Base-by-base conservation (phyloP, 2,797 vertebrate species). In the Masticophis lateralis region DNA sequence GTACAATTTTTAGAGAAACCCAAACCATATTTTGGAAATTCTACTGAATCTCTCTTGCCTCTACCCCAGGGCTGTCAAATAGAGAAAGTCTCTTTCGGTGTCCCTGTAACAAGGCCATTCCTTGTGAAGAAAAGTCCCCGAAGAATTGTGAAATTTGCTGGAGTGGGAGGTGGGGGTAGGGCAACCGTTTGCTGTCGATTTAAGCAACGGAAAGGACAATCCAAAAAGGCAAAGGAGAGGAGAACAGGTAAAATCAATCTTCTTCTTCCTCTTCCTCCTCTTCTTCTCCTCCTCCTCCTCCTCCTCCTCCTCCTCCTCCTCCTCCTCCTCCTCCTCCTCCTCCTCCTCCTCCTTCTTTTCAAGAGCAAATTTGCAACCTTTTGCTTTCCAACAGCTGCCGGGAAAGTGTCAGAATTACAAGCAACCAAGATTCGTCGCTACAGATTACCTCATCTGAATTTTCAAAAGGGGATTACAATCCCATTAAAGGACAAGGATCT, bases 401-500 rank as follows among this genome's bases (percentile, higher is more conserved):
- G 27, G 27, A 28, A 32, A 66, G n/a, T 25, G 5, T 25, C 51
- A n/a, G 47, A 93, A 93, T 93, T 60, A 74, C 86, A 92, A 94
- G 83, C 74, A 94, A 94, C 0, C 87, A 94, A 59, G 89, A 90
- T 27, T 97, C 94, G 94, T 59, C 93, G 95, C 93, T 91, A 87
- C 90, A 60, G 87, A 92, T 96, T 94, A 92, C 92, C 91, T 97
- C 94, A 96, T 94, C 97, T 95, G 93, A 93, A 96, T 95, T 96
- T 97, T 96, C 93, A 96, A 97, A 97, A 96, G 94, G 94, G 95
- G 93, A 97, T 97, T 95, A 96, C 79, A 94, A 66, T 93, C 55
- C 94, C 94, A 96, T 96, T 97, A 97, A 96, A 97, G 96, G 93
- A 94, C 92, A 96, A 94, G 96, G 90, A 88, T 96, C 95, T 96